Evolutionary conservation across 2,797 vertebrate species (phyloP).

Genomic region (Clamator glandarius): DNA sequence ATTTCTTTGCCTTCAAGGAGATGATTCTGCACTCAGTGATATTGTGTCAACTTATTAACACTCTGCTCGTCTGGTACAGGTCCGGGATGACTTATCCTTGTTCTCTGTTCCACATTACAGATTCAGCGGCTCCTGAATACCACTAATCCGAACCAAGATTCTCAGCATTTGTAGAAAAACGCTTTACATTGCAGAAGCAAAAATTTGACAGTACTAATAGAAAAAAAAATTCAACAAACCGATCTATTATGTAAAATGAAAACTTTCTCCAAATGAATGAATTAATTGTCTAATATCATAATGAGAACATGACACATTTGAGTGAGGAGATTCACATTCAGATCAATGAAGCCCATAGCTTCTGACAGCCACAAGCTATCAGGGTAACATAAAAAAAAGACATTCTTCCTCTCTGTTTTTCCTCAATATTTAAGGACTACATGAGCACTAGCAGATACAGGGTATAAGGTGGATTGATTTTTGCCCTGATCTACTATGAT

Average conservation of each 20-base stretch:
- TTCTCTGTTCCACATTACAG: neutral
- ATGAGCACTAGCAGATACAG: neutral
- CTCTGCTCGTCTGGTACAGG: slow-evolving; percentile 11
- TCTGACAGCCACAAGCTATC: neutral
- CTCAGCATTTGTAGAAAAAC: neutral
- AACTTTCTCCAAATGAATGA: neutral
- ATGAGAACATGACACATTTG: neutral
- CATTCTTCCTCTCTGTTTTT: neutral
- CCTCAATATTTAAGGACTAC: neutral
- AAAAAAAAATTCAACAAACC: neutral
- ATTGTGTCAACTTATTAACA: slow-evolving; percentile 45
- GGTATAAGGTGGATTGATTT: neutral
- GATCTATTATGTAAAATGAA: neutral
- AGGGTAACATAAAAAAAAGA: neutral
- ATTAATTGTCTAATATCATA: neutral
- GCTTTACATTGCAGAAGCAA: neutral
- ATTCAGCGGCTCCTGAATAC: neutral
- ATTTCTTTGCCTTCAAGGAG: slow-evolving; percentile 62
- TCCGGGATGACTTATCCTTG: slow-evolving; percentile 29
- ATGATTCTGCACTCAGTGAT: slow-evolving; percentile 24
- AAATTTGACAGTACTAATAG: neutral
- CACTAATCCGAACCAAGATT: neutral
- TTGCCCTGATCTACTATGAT: neutral
- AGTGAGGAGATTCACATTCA: neutral
- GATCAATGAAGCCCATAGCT: neutral